Evolutionary conservation across 2,797 vertebrate species (phyloP).

Genomic region (Sitta carolinensis): DNA sequence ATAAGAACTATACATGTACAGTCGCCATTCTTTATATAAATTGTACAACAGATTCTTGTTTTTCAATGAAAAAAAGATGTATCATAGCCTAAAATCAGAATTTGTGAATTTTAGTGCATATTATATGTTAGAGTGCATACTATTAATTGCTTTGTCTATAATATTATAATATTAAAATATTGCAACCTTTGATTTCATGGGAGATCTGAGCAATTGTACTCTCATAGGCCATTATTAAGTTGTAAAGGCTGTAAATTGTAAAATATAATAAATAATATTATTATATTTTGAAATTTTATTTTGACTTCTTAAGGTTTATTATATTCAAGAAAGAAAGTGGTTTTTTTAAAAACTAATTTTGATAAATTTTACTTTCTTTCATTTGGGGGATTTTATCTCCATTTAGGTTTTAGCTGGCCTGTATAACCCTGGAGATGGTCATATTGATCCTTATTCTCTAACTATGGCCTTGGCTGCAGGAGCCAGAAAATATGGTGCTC

Average conservation of each 20-base stretch:
- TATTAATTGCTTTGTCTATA: background rate
- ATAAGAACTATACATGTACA: background rate
- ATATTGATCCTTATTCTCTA: slow-evolving; percentile 97
- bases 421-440: slow-evolving; percentile 94
- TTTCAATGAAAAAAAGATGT: background rate
- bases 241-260: background rate
- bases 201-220: background rate
- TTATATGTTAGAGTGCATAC: background rate
- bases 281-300: background rate
- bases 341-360: background rate
- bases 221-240: background rate
- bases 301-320: background rate
- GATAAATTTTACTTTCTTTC: background rate
- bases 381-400: slow-evolving; percentile 1
- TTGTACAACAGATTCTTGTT: background rate
- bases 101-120: background rate
- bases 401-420: slow-evolving; percentile 91
- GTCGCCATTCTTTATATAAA: background rate
- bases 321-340: background rate
- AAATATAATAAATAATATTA: too few relatives aligned
- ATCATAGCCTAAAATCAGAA: background rate
- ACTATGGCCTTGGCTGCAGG: slow-evolving; percentile 97
- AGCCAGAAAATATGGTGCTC: slow-evolving; percentile 92
- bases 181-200: background rate
- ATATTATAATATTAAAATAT: background rate